These are phyloP conservation scores for Macaria liturata DNA, from an alignment of 2,888 invertebrate genomes.

Conservation along the genomic window DNA sequence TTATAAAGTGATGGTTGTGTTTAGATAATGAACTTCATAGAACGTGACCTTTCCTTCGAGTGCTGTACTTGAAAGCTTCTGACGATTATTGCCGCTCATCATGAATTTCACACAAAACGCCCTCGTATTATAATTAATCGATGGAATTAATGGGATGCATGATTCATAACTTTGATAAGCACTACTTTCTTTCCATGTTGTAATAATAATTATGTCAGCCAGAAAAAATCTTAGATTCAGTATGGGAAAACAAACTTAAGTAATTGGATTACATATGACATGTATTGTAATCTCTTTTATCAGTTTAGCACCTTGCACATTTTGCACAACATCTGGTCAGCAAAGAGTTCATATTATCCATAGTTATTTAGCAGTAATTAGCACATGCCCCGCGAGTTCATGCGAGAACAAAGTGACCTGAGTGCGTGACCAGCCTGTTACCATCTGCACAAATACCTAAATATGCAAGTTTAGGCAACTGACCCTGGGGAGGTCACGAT, in stretches of 20 bases:
- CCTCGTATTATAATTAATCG: background rate
- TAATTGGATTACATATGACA: no score
- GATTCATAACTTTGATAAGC: no score
- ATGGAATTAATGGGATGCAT: no score
- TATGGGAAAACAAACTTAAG: no score
- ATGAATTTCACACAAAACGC: constrained; percentile 1
- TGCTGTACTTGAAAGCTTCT: constrained; percentile 1
- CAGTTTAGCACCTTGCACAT: no score
- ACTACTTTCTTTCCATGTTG: no score
- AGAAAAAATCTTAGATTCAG: no score
- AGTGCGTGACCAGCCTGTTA: constrained; percentile 16
- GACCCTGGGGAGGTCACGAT: constrained; percentile 12
- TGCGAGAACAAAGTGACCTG: constrained; percentile 17
- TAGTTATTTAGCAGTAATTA: constrained; percentile 2
- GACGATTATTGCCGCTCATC: constrained; percentile 3
- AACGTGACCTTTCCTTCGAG: constrained; percentile 11
- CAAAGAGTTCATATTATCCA: constrained; percentile 1
- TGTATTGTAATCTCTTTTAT: no score
- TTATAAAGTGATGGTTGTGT: background rate
- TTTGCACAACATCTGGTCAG: background rate
- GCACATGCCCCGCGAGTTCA: constrained; percentile 12
- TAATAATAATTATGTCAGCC: no score
- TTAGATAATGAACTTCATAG: constrained; percentile 7
- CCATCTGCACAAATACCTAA: constrained; percentile 10
- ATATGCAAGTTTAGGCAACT: constrained; percentile 7